Conservation (phyloP, 2,888 invertebrate species). For the Xanthorhoe spadicearia region DNA sequence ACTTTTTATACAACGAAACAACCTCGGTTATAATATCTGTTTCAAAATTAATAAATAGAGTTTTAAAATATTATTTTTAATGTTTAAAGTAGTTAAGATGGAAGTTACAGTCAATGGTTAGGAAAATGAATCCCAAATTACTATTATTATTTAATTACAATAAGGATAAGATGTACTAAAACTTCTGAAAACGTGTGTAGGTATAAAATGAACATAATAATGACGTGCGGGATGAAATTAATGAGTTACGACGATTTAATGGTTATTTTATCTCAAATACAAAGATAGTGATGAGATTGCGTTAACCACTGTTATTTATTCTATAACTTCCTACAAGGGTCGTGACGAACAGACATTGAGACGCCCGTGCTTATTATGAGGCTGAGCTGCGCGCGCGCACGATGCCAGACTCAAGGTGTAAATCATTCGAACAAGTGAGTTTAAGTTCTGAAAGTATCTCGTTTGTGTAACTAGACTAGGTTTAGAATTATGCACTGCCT, state of each 20-base stretch:
- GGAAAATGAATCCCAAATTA: no score
- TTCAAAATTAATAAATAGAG: constrained; percentile 4
- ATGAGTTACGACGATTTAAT: no score
- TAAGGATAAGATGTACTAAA: no score
- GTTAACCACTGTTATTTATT: neutral
- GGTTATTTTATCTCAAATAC: no score
- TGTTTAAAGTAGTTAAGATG: no score
- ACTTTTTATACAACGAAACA: constrained; percentile 20
- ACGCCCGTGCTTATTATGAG: constrained; percentile 53
- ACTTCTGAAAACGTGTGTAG: no score
- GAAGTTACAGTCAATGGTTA: no score
- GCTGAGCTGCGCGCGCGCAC: constrained; percentile 48
- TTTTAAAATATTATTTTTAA: neutral
- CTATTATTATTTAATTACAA: no score
- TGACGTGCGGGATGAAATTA: no score
- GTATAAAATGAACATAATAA: no score
- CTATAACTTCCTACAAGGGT: constrained; percentile 32
- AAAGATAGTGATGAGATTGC: neutral
- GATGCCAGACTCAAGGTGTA: constrained; percentile 34
- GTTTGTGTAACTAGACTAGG: neutral
- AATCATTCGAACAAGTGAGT: constrained; percentile 39
- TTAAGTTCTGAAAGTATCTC: neutral
- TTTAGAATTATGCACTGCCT: neutral
- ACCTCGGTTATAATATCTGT: constrained; percentile 13
- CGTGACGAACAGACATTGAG: constrained; percentile 51